Percentiles rank a stretch among this genome's conserved stretches.
Conservation (phyloP, 1,140 invertebrate genomes). For the Apis cerana region DNA sequence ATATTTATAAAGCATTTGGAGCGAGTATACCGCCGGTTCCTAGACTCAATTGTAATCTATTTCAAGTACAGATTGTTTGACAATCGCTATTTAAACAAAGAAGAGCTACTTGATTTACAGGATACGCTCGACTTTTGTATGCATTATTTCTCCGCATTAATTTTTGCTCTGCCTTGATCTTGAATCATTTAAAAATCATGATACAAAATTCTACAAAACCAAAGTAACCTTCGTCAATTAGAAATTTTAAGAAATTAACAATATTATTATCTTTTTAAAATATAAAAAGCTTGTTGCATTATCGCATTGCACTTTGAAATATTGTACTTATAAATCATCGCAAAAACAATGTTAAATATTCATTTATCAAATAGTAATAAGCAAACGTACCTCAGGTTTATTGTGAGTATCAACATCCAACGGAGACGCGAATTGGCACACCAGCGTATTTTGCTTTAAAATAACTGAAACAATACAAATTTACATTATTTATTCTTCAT, state of each 20-base stretch:
- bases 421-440: slow-evolving; percentile 97
- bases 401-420: slow-evolving; percentile 96
- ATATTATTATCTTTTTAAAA: not conserved
- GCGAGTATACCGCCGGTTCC: not conserved
- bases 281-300: not conserved
- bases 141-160: too few relatives aligned
- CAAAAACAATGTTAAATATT: not conserved
- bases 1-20: not conserved
- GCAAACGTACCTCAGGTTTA: slow-evolving; percentile 93
- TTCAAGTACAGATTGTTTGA: not conserved
- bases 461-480: slow-evolving; percentile 88
- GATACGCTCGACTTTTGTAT: not conserved
- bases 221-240: not conserved
- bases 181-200: too few relatives aligned
- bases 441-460: slow-evolving; percentile 92
- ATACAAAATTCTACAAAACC: not conserved
- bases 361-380: slow-evolving; percentile 3
- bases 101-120: not conserved
- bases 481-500: not conserved
- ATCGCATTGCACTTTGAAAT: not conserved
- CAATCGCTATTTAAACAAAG: too few relatives aligned
- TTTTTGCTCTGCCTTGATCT: too few relatives aligned
- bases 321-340: not conserved
- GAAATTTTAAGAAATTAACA: not conserved
- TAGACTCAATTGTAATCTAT: not conserved